phyloP scores from a whole-genome alignment of 2,113 vertebrate species.

The Nesoenas mayeri region DNA sequence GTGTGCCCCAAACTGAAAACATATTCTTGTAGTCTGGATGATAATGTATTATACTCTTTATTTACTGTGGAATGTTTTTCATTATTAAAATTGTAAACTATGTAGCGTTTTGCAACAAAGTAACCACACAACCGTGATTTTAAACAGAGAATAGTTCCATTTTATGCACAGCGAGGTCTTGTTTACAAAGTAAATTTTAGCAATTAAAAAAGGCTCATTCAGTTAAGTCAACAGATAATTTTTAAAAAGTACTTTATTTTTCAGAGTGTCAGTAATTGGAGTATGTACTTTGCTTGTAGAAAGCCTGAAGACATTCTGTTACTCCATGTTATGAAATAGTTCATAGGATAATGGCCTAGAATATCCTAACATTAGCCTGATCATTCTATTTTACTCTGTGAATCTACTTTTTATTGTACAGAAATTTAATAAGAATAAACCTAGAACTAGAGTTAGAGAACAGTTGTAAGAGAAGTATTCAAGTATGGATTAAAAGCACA shows the following conservation, averaged over 20 bases:
- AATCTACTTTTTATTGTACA: constrained; percentile 4
- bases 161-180: background rate
- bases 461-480: background rate
- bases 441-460: background rate
- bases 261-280: background rate
- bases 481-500: background rate
- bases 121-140: background rate
- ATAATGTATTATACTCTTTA: background rate
- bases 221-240: background rate
- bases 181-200: background rate
- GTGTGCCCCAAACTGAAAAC: background rate
- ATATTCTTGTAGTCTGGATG: background rate
- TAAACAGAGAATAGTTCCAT: background rate
- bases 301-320: background rate
- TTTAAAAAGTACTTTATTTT: background rate
- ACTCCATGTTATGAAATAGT: background rate
- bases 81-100: background rate
- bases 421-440: background rate
- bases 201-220: background rate
- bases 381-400: background rate
- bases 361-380: background rate
- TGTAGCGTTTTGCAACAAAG: background rate
- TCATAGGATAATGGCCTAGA: background rate
- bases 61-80: background rate
- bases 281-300: background rate